Conservation (phyloP, 35 echinoderm and acorn worm genomes). For the Ophiothrix spiculata region DNA sequence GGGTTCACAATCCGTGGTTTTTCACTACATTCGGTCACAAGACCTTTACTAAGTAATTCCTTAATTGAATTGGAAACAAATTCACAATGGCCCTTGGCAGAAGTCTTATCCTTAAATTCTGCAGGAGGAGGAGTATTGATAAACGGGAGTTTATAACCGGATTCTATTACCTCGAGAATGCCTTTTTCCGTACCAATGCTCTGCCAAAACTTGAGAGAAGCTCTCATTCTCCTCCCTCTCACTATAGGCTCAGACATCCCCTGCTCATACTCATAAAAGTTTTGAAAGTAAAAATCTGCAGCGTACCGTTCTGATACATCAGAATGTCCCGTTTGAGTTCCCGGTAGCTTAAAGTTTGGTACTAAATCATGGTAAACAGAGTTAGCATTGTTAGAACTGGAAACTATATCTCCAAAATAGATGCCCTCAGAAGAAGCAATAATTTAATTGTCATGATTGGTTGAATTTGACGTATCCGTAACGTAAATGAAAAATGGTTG, state of each 20-base stretch:
- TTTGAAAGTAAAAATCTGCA: too few species aligned
- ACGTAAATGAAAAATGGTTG: too few species aligned
- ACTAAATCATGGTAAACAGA: too few species aligned
- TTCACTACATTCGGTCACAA: background rate
- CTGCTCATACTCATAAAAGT: too few species aligned
- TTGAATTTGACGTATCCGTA: too few species aligned
- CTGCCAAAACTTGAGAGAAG: conserved; percentile 27
- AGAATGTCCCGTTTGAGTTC: too few species aligned
- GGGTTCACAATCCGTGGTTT: conserved; percentile 25
- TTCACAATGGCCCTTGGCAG: conserved; percentile 14
- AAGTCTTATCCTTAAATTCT: conserved; percentile 7
- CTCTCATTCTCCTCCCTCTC: conserved; percentile 13
- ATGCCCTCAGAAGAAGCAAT: too few species aligned
- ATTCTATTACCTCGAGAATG: conserved; percentile 16
- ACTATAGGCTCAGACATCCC: conserved; percentile 24
- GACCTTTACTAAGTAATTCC: background rate
- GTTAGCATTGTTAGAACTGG: too few species aligned
- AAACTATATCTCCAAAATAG: too few species aligned
- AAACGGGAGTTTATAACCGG: conserved; percentile 29
- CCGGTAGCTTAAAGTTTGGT: too few species aligned
- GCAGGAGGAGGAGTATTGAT: background rate
- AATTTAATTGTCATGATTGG: too few species aligned
- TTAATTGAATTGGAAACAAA: conserved; percentile 23
- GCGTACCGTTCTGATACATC: too few species aligned
- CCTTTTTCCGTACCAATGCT: conserved; percentile 1